phyloP scores from a whole-genome alignment of 2,113 vertebrate species.

The Pollimyrus isidori region DNA sequence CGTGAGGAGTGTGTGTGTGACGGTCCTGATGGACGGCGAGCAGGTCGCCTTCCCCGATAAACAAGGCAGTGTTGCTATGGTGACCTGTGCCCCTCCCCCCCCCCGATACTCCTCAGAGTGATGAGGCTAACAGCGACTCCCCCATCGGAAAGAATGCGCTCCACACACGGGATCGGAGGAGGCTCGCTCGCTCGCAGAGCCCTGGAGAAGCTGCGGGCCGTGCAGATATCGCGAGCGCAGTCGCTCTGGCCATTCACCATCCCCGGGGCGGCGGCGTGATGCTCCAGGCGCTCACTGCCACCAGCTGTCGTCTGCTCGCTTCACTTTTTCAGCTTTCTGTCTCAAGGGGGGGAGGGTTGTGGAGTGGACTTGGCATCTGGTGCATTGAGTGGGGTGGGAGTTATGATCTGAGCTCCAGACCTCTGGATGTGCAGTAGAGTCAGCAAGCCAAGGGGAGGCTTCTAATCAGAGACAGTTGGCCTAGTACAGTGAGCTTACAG shows the following conservation, averaged over 20 bases:
- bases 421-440: constrained; percentile 9
- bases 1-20: not conserved
- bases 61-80: not conserved
- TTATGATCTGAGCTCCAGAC: not conserved
- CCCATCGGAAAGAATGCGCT: constrained; percentile 8
- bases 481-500: not conserved
- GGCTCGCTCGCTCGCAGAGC: not conserved
- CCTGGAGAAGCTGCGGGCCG: not conserved
- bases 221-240: not conserved
- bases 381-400: not conserved
- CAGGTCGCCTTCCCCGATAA: not conserved
- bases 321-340: not conserved
- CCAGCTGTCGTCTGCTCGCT: not conserved
- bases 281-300: too few species aligned
- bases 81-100: not conserved
- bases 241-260: not conserved
- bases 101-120: not conserved
- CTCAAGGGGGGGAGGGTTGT: not conserved
- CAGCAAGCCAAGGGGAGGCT: not conserved
- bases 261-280: too few species aligned
- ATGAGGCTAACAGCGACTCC: not conserved
- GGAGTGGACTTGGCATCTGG: not conserved
- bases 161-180: too few species aligned
- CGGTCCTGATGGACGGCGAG: not conserved
- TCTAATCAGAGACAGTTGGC: not conserved